A percentile compares a stretch with the other conserved stretches of the same genome.
These are phyloP conservation scores for Ceramica pisi DNA, from an alignment of 2,888 invertebrate species.

Conservation along the genomic window DNA sequence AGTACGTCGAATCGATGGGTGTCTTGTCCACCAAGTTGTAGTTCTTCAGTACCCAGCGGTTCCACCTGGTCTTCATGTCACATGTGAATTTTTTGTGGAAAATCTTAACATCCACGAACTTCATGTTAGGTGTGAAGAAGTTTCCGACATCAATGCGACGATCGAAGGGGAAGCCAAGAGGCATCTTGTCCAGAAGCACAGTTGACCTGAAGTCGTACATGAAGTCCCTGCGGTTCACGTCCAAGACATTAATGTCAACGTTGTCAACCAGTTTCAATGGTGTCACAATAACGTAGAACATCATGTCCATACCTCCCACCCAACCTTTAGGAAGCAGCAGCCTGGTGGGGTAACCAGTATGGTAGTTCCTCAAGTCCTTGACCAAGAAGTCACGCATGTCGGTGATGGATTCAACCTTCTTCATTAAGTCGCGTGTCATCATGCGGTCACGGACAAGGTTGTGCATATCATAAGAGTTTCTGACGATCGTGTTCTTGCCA, in stretches of 20 bases:
- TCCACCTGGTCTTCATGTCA: conserved; percentile 86
- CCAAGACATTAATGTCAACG: conserved; percentile 79
- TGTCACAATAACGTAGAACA: conserved; percentile 92
- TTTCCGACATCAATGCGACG: conserved; percentile 90
- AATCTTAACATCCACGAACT: conserved; percentile 92
- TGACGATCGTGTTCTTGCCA: conserved; percentile 92
- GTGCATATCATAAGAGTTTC: conserved; percentile 92
- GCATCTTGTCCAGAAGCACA: conserved; percentile 90
- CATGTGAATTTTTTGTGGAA: conserved; percentile 91
- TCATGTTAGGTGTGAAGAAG: conserved; percentile 93
- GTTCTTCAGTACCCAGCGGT: conserved; percentile 81
- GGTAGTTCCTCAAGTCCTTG: conserved; percentile 84
- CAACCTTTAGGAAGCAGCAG: conserved; percentile 93
- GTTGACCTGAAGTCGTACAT: conserved; percentile 82
- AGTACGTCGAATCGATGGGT: conserved; percentile 76
- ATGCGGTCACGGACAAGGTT: conserved; percentile 93
- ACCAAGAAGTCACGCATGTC: conserved; percentile 79
- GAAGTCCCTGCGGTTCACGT: conserved; percentile 86
- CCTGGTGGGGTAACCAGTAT: conserved; percentile 93
- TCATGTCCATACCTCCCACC: conserved; percentile 92
- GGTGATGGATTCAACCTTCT: conserved; percentile 91
- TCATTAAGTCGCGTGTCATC: conserved; percentile 92
- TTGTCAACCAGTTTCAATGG: conserved; percentile 88
- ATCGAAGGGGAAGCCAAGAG: conserved; percentile 94
- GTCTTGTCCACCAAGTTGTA: conserved; percentile 78